A percentile compares a stretch with the other conserved stretches of the same genome.
phyloP scores from a whole-genome alignment of 2,888 invertebrate genomes.

The Sturmia bella region DNA sequence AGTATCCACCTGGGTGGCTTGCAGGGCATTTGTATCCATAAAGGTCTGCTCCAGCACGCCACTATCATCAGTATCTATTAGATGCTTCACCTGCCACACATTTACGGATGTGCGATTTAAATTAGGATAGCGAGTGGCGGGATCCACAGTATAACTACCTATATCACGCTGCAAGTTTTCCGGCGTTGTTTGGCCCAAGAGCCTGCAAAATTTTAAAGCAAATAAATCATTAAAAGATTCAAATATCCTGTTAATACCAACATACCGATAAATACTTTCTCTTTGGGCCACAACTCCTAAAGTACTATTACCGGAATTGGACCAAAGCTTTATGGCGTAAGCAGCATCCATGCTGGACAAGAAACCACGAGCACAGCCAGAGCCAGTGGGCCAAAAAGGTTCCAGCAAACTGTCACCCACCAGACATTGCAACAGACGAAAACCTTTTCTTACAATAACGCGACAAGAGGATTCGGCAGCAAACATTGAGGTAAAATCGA shows the following conservation, averaged over 20 bases:
- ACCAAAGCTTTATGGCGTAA: conserved; percentile 95
- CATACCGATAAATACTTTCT: conserved; percentile 93
- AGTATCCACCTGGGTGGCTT: conserved; percentile 86
- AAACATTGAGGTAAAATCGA: conserved; percentile 99
- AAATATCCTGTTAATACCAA: not conserved
- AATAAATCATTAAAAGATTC: not conserved
- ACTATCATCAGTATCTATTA: conserved; percentile 88
- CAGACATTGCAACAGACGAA: conserved; percentile 91
- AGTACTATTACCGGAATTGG: conserved; percentile 84
- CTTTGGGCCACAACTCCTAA: conserved; percentile 95
- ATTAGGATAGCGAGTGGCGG: conserved; percentile 92
- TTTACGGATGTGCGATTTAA: conserved; percentile 89
- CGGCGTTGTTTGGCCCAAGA: conserved; percentile 96
- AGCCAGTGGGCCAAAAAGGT: conserved; percentile 99
- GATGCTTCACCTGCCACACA: conserved; percentile 88
- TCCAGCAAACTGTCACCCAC: conserved; percentile 98
- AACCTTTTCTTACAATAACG: conserved; percentile 88
- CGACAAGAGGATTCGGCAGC: conserved; percentile 97
- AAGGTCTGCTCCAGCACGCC: conserved; percentile 83
- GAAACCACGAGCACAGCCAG: conserved; percentile 98
- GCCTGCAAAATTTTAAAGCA: conserved; percentile 68
- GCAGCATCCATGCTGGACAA: conserved; percentile 97
- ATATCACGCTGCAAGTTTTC: conserved; percentile 96
- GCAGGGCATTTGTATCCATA: conserved; percentile 82
- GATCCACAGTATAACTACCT: conserved; percentile 92